These are phyloP conservation scores for Helicoverpa armigera DNA, from an alignment of 1,140 invertebrate genomes.

Conservation along the genomic window DNA sequence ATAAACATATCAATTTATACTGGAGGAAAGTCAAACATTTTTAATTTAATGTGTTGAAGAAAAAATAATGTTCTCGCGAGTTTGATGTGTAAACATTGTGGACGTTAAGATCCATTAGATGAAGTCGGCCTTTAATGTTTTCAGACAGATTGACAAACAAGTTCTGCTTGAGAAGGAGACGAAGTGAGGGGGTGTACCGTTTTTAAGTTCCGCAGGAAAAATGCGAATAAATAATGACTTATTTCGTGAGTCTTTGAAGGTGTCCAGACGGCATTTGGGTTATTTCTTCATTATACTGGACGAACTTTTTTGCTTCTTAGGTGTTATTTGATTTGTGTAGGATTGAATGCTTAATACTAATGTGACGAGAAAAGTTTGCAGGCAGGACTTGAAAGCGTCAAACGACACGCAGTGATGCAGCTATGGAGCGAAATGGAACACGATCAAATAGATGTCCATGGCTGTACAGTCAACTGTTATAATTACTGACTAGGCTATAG, in stretches of 20 bases:
- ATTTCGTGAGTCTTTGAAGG: not conserved
- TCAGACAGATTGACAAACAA: constrained; percentile 74
- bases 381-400: no score
- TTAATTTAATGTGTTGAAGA: constrained; percentile 50
- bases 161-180: constrained; percentile 2
- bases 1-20: constrained; percentile 54
- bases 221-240: constrained; percentile 24
- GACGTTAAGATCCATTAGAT: constrained; percentile 72
- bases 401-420: no score
- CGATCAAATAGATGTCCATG: no score
- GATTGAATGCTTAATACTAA: no score
- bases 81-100: constrained; percentile 65
- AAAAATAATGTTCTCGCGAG: constrained; percentile 51
- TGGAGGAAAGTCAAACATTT: constrained; percentile 49
- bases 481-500: no score
- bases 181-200: not conserved
- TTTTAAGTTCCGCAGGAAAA: constrained; percentile 16
- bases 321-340: no score
- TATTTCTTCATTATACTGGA: no score
- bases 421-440: no score
- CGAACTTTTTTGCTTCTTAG: no score
- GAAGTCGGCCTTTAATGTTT: constrained; percentile 67
- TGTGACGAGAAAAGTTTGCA: no score
- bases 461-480: no score
- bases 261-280: not conserved